Base-by-base conservation (phyloP, 2,888 invertebrate genomes). In the Perithous albicinctus region DNA sequence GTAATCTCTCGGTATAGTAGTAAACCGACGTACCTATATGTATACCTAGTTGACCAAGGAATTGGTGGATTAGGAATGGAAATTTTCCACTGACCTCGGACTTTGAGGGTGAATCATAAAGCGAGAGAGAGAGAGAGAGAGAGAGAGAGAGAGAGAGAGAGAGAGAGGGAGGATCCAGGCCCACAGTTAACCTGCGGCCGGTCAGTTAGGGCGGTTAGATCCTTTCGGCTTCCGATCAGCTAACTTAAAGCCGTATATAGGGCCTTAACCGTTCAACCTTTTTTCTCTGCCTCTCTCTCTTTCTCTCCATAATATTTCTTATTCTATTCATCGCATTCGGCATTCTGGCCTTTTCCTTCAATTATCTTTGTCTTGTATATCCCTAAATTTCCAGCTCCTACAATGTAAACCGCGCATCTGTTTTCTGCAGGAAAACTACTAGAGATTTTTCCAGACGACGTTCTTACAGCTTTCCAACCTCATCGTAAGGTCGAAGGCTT, bases 11-110 rank as follows among this genome's bases (percentile, higher is more conserved):
- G 12, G 23, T 54, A 69, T 12, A 12, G 20, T n/a, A 18, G 18
- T 48, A 51, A 20, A 20, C 12, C 38, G 5, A 15, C 2, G 1
- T 20, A 12, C 18, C 46, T 8, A 46, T n/a, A 26, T n/a, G n/a
- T 43, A 26, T 64, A 46, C 46, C 38, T 23, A 23, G 43, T 74
- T 15, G 18, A 54, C 29, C n/a, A 18, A 32, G 48, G 6, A n/a
- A 6, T 43, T 41, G 10, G 23, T 26, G 73, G 63, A 41, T 66
- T 43, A n/a, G 8, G n/a, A 66, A 56, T n/a, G 56, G 48, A 75
- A 75, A 75, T 75, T 64, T 75, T 63, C 41, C 74, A 66, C 72
- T 46, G 59, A n/a, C 18, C 59, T 1, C n/a, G 15, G 51, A 23
- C 63, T 32, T 26, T 23, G 61, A 51, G 10, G 10, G 29, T 73